A percentile compares a stretch with the other conserved stretches of the same genome.
These are phyloP conservation scores for Enteromius argenteus DNA, from an alignment of 2,797 vertebrate genomes.

Conservation along the genomic window DNA sequence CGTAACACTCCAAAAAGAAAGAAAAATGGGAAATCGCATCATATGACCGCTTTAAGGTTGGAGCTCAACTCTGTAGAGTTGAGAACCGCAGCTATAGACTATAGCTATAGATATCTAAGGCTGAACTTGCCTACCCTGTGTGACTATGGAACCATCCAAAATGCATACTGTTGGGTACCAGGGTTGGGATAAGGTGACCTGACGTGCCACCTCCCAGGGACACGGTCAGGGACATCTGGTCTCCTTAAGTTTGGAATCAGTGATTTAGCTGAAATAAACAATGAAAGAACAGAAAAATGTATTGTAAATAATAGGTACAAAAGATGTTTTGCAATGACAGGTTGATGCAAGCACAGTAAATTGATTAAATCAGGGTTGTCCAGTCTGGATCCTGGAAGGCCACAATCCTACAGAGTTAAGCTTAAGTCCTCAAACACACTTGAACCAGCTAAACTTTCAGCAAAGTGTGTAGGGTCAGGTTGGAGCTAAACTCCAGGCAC, in stretches of 20 bases:
- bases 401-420: not conserved
- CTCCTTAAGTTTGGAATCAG: not conserved
- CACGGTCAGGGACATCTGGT: too few species aligned
- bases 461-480: not conserved
- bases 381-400: not conserved
- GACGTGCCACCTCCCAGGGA: too few species aligned
- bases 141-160: not conserved
- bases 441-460: not conserved
- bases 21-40: too few species aligned
- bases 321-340: not conserved
- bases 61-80: too few species aligned
- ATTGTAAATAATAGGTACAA: not conserved
- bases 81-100: not conserved
- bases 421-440: not conserved
- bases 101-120: not conserved
- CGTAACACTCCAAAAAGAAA: too few species aligned
- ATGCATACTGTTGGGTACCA: not conserved
- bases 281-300: not conserved
- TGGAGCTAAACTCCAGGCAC: not conserved
- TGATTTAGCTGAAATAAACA: not conserved
- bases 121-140: not conserved
- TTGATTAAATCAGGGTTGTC: not conserved
- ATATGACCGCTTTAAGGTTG: too few species aligned
- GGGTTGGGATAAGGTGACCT: not conserved
- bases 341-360: not conserved